Base-by-base conservation (phyloP, 2,113 vertebrate species). In the Sebastes schlegelii region DNA sequence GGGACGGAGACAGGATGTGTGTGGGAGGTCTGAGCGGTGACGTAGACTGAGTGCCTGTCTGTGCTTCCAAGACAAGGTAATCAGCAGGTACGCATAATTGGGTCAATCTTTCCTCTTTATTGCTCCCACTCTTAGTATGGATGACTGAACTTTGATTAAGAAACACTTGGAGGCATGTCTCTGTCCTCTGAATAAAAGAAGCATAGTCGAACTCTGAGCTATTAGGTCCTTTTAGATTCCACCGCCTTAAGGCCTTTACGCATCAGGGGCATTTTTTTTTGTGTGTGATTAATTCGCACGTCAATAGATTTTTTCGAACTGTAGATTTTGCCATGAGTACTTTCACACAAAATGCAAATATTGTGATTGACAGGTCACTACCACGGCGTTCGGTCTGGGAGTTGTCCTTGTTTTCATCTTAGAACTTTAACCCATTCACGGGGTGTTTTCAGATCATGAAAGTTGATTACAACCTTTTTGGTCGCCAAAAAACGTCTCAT, bases 131-230 rank as follows among this genome's bases (percentile, higher is more conserved):
- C 82, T 67, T 68, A 2, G 40, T 52, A 79, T 67, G 68, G 68
- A 87, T 84, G 86, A 85, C 66, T 89, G 82, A 81, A 86, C 76
- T 90, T 77, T 87, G 86, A 91, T 89, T 87, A 91, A 82, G 60
- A 83, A 76, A 80, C 79, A 86, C 86, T 85, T 45, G 10, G 65
- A 73, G 71, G 52, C 49, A 74, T 26, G 65, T 68, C 42, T 62
- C 34, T n/a, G 42, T 40, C 58, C 67, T 87, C 78, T 77, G 73
- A 84, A 77, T 51, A 57, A 58, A 80, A 71, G 0, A 34, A 46
- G 19, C 43, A 34, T 4, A 9, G 64, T 66, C 69, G 51, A 79
- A 80, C 10, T 78, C 66, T 14, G 3, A 43, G n/a, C 17, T 54
- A 1, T 76, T 82, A 45, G 13, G 65, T n/a, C 7, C n/a, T 63